These are phyloP conservation scores for Eristalinus sepulchralis DNA, from an alignment of 2,888 invertebrate species.

Conservation along the genomic window DNA sequence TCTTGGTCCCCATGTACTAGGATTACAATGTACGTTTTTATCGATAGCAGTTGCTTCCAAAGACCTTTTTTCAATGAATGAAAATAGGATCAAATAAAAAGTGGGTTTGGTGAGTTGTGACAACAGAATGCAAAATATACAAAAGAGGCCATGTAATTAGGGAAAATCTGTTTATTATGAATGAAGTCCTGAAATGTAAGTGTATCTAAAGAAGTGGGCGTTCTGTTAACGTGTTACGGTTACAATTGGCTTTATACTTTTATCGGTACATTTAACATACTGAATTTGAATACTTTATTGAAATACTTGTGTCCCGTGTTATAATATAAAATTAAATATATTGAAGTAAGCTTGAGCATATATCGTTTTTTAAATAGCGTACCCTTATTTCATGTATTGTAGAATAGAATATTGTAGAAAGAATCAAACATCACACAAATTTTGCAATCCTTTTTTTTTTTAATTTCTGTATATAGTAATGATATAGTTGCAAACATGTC, in stretches of 20 bases:
- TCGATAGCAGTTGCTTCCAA: constrained; percentile 34
- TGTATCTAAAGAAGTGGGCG: constrained; percentile 52
- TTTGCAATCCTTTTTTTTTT: too few species aligned
- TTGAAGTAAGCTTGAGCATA: too few species aligned
- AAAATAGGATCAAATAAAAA: constrained; percentile 56
- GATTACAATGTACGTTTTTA: constrained; percentile 41
- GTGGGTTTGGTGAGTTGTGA: constrained; percentile 65
- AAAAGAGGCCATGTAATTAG: constrained; percentile 55
- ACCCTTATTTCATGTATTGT: too few species aligned
- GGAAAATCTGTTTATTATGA: constrained; percentile 57
- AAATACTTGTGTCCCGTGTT: too few species aligned
- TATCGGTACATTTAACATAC: too few species aligned
- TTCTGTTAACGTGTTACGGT: constrained; percentile 27
- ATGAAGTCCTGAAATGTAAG: constrained; percentile 6
- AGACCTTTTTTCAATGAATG: constrained; percentile 37
- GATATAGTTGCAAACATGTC: too few species aligned
- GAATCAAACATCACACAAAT: too few species aligned
- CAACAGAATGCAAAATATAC: constrained; percentile 48
- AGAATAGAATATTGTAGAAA: too few species aligned
- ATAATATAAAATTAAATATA: too few species aligned
- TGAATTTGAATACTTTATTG: too few species aligned
- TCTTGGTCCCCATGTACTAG: constrained; percentile 53
- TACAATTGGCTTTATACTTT: neutral
- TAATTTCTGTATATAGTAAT: too few species aligned
- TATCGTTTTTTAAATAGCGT: too few species aligned